Evolutionary conservation across 2,113 vertebrate genomes (phyloP).

Genomic region (Labeo rohita): DNA sequence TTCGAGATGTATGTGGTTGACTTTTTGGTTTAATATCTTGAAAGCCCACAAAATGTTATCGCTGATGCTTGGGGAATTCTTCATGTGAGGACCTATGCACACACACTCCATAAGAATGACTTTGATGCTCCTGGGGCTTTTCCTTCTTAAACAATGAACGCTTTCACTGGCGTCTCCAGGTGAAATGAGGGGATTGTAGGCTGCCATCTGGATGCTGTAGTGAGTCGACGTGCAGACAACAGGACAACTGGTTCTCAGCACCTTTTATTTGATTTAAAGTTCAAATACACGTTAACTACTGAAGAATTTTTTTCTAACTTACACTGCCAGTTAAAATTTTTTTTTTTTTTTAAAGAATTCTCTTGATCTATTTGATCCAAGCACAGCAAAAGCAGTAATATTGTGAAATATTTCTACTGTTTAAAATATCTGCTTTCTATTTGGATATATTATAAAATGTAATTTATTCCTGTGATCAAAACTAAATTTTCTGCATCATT

Average conservation of each 20-base stretch:
- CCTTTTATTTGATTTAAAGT: slow-evolving; percentile 23
- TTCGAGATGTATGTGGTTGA: neutral
- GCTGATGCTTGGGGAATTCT: slow-evolving; percentile 12
- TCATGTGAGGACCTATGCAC: neutral
- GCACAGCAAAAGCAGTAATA: no score
- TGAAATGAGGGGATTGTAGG: slow-evolving; percentile 41
- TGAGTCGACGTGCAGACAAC: neutral
- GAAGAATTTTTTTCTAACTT: neutral
- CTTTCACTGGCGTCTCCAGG: slow-evolving; percentile 44
- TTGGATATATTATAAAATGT: no score
- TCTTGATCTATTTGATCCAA: no score
- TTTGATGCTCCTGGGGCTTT: slow-evolving; percentile 36
- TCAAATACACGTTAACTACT: neutral
- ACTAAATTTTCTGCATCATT: no score
- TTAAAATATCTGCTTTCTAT: no score
- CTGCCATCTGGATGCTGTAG: slow-evolving; percentile 29
- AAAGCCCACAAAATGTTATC: slow-evolving; percentile 21
- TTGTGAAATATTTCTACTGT: no score
- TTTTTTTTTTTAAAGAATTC: no score
- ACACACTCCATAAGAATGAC: neutral
- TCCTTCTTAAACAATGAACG: slow-evolving; percentile 46
- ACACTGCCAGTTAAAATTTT: no score
- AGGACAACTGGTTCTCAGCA: neutral
- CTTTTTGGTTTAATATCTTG: slow-evolving; percentile 7
- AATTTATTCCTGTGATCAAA: no score